Base-by-base conservation (phyloP, 2,797 vertebrate species). In the Notolepis coatsorum region DNA sequence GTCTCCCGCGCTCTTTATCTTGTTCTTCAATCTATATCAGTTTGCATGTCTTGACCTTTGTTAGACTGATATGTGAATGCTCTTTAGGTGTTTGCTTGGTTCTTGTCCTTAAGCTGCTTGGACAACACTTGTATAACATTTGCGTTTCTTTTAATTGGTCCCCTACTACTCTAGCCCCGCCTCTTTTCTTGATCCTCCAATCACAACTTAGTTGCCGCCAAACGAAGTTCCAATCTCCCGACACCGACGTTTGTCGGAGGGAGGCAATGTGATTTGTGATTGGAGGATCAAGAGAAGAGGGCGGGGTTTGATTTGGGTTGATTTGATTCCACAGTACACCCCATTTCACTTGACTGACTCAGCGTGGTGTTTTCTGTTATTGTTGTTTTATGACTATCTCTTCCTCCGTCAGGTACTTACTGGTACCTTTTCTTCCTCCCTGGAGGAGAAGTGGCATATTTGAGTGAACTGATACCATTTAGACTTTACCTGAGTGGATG, bases 31-130 rank as follows among this genome's bases (percentile, higher is more conserved):
- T 88, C 75, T 79, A 65, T 84, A 85, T 85, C 74, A 71, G 84
- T 90, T 91, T 90, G 93, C 93, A 94, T 93, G 93, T 91, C 75
- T 88, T 88, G 70, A 80, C 68, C 86, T 92, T 91, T 69, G 81
- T 92, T 93, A 87, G 86, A 81, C 75, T 90, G 86, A 85, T 84
- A 87, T 75, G 77, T 72, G 86, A 91, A 92, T 92, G 93, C 90
- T 85, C 69, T 84, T 86, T n/a, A n/a, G 79, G 85, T 92, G 87
- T 91, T 93, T 88, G 91, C 91, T 91, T 72, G 86, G 81, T 90
- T 91, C 82, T 84, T 64, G 84, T 90, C 47, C 75, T 79, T 85
- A 78, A 85, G 65, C 75, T 82, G 78, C 78, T 84, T 75, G 74
- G 75, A 80, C 47, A 65, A 70, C 72, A 68, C 68, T 62, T 46